A percentile compares a stretch with the other conserved stretches of the same genome.
phyloP scores from a whole-genome alignment of 2,888 invertebrate species.

The Aspidapion aeneum region DNA sequence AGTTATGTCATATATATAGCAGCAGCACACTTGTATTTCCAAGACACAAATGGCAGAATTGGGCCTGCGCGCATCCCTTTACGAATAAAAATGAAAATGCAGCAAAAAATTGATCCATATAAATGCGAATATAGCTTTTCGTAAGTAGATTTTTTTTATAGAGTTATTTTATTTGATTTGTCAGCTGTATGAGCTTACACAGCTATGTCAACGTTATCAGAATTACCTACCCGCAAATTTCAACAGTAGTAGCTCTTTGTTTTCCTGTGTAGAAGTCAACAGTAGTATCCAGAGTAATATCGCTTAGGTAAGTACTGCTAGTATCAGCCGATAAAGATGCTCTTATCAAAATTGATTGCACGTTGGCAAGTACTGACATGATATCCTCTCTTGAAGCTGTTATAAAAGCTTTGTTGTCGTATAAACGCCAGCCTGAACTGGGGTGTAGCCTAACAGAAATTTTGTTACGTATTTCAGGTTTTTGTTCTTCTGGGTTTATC shows the following conservation, averaged over 20 bases:
- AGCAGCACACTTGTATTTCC: too few relatives aligned
- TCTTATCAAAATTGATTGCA: conserved; percentile 79
- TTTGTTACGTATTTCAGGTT: conserved; percentile 57
- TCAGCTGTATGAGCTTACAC: too few relatives aligned
- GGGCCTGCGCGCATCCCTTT: too few relatives aligned
- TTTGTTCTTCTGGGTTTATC: conserved; percentile 59
- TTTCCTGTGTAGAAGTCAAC: conserved; percentile 58
- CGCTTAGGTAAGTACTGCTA: conserved; percentile 66
- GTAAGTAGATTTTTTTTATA: too few relatives aligned
- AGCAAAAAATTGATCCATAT: too few relatives aligned
- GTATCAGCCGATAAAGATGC: conserved; percentile 70
- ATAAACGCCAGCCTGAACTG: conserved; percentile 59
- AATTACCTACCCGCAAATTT: conserved; percentile 55
- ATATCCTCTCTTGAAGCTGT: conserved; percentile 75
- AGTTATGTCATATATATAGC: too few relatives aligned
- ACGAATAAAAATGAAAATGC: too few relatives aligned
- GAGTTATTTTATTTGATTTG: too few relatives aligned
- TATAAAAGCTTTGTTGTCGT: conserved; percentile 52
- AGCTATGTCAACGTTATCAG: too few relatives aligned
- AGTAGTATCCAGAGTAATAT: conserved; percentile 85
- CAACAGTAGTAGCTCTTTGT: conserved; percentile 70
- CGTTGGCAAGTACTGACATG: conserved; percentile 76
- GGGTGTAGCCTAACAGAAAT: conserved; percentile 65
- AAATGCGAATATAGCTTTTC: too few relatives aligned
- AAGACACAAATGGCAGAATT: too few relatives aligned